Evolutionary conservation across 2,797 vertebrate species (phyloP), one percentile per base, ranked within the genome.

Genomic region (Lemur catta): DNA sequence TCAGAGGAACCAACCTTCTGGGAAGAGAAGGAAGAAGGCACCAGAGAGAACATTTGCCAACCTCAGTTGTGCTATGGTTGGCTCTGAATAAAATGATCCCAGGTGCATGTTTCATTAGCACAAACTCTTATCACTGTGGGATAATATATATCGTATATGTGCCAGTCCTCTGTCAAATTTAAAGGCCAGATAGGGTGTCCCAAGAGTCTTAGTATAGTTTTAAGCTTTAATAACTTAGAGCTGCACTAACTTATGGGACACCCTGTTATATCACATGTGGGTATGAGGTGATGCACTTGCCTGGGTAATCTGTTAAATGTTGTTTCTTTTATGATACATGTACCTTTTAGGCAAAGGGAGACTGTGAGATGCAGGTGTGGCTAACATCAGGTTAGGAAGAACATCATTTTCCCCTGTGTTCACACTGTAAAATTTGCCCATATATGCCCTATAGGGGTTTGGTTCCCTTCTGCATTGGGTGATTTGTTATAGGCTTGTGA

Each of bases 191-290:
- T 59, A 86, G 71, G 17, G 46, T 89, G 20, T 89, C 38, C 65
- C 74, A 46, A 63, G 43, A 50, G 26, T 85, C 26, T 85, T 85
- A 76, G 38, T 91, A 33, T 4, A 84, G 30, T 59, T 96, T 93
- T 79, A 84, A 92, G 76, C 30, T 90, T 92, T 71, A 93, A 43
- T 94, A 81, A 85, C 63, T 93, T 61, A 87, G 86, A 90, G 61
- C 43, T 92, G 20, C 33, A 48, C 33, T 72, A 50, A 88, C 22
- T 87, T 94, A 75, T 20, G 30, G 69, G n/a, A 78, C 3, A 59
- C 7, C 1, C 63, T 88, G 17, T 84, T 43, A 80, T 14, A 48
- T 91, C 52, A 24, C 9, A 28, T 46, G 28, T 78, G 41, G 46
- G 71, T 59, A 50, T 75, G 35, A 50, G 15, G 69, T 52, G 38